Conservation (phyloP, 2,797 vertebrate genomes). For the Aselliscus stoliczkanus region DNA sequence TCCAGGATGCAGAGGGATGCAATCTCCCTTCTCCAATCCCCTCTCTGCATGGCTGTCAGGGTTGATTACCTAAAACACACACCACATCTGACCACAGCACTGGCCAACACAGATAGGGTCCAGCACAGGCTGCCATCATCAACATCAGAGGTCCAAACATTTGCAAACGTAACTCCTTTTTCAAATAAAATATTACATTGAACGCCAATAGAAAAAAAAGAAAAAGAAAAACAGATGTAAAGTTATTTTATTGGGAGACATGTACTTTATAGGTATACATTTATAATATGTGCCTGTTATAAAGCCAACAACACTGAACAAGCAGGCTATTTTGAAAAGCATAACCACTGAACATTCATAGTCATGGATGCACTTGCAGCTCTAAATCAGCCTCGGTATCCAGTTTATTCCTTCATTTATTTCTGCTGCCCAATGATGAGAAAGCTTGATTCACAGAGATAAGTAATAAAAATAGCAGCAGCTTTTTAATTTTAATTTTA, state of each 20-base stretch:
- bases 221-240: neutral
- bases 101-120: no score
- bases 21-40: neutral
- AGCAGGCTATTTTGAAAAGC: neutral
- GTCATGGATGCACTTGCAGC: neutral
- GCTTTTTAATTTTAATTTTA: neutral
- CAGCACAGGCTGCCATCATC: neutral
- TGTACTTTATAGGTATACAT: neutral
- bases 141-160: neutral
- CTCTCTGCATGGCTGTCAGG: rapidly evolving
- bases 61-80: neutral
- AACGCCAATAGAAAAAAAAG: neutral
- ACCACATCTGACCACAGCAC: rapidly evolving
- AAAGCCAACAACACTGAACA: neutral
- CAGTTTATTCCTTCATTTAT: neutral
- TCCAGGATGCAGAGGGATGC: neutral
- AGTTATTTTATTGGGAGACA: neutral
- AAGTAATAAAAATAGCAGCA: neutral
- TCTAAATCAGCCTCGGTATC: neutral
- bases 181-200: neutral
- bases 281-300: neutral
- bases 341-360: neutral
- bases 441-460: neutral
- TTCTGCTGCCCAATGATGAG: neutral
- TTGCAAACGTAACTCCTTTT: neutral